Evolutionary conservation across 2,113 vertebrate genomes (phyloP).

Genomic region (Corythoichthys haematopterus): DNA sequence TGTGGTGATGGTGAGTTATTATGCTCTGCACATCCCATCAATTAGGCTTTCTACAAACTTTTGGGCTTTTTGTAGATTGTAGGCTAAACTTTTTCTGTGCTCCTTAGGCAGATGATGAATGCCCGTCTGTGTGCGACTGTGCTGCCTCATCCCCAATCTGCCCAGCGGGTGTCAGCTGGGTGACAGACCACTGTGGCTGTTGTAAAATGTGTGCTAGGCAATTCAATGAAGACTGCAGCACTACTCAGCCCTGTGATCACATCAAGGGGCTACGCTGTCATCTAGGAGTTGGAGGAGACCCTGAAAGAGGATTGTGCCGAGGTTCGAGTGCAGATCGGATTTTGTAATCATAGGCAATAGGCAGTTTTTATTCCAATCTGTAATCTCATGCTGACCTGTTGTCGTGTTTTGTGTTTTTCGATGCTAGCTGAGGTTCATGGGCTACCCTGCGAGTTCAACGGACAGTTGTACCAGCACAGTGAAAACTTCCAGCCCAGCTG

Average conservation of each 20-base stretch:
- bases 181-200: constrained; percentile 68
- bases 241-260: constrained; percentile 68
- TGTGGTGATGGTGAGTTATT: constrained; percentile 50
- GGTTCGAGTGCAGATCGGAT: constrained; percentile 41
- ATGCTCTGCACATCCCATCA: not conserved
- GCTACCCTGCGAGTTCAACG: constrained; percentile 67
- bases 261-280: constrained; percentile 76
- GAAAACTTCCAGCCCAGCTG: constrained; percentile 75
- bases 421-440: constrained; percentile 68
- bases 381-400: not conserved
- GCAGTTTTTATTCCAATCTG: not conserved
- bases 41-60: too few relatives aligned
- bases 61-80: too few relatives aligned
- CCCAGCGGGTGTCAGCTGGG: constrained; percentile 65
- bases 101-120: constrained; percentile 42
- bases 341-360: not conserved
- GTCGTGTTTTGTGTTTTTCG: constrained; percentile 13
- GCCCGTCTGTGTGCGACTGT: constrained; percentile 62
- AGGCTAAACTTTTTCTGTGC: constrained; percentile 23
- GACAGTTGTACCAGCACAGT: constrained; percentile 69
- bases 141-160: constrained; percentile 42
- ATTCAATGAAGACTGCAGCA: constrained; percentile 73
- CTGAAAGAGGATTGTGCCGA: constrained; percentile 65
- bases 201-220: constrained; percentile 73
- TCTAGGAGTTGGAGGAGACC: constrained; percentile 63